phyloP scores from a whole-genome alignment of 2,888 invertebrate species.

The Platycheirus rosarum region DNA sequence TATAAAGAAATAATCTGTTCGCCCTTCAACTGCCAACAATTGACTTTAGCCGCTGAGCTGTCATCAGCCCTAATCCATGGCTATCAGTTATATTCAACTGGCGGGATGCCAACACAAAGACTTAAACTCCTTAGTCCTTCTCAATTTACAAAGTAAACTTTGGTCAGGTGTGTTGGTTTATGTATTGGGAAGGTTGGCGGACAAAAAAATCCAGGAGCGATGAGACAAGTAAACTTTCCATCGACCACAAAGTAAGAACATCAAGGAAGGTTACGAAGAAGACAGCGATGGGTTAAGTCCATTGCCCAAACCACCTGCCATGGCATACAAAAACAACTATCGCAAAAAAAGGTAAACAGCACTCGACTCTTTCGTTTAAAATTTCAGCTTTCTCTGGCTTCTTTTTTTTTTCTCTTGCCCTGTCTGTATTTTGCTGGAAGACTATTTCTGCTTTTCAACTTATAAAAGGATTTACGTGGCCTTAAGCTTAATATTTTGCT shows the following conservation, averaged over 20 bases:
- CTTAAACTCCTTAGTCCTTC: constrained; percentile 53
- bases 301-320: constrained; percentile 61
- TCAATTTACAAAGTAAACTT: constrained; percentile 71
- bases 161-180: constrained; percentile 63
- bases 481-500: constrained; percentile 70
- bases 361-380: constrained; percentile 21
- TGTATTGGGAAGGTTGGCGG: constrained; percentile 15
- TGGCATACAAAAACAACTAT: constrained; percentile 1
- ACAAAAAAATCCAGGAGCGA: constrained; percentile 1
- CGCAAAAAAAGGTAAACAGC: constrained; percentile 28
- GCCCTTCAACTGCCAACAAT: constrained; percentile 72
- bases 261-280: constrained; percentile 31
- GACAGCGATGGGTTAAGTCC: constrained; percentile 55
- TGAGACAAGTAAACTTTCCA: constrained; percentile 67
- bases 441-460: constrained; percentile 29
- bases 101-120: constrained; percentile 62
- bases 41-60: constrained; percentile 53
- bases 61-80: constrained; percentile 64
- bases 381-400: constrained; percentile 7
- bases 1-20: constrained; percentile 65
- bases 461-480: constrained; percentile 60
- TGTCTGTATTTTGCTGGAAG: constrained; percentile 4
- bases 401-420: constrained; percentile 32
- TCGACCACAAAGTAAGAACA: constrained; percentile 56
- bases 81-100: constrained; percentile 69